Evolutionary conservation across 2,888 invertebrate genomes (phyloP).

Genomic region (Dicyrtoma fusca): DNA sequence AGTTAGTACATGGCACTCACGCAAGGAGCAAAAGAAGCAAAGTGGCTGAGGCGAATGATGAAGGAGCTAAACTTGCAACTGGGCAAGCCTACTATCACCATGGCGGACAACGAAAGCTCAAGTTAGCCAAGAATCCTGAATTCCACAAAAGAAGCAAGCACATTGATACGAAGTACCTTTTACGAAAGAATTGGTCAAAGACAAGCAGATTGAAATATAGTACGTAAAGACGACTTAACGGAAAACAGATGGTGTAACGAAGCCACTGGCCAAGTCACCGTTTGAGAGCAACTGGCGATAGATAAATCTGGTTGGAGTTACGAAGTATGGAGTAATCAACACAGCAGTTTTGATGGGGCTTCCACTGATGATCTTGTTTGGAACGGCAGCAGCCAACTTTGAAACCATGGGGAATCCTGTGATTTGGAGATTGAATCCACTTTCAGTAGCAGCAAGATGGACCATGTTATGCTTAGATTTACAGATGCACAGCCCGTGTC

Average conservation of each 20-base stretch:
- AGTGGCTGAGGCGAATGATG: slow-evolving; percentile 46
- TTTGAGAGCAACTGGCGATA: too few relatives aligned
- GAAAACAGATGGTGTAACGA: slow-evolving; percentile 24
- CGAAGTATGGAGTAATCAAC: too few relatives aligned
- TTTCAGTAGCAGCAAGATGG: too few relatives aligned
- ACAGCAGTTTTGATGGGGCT: too few relatives aligned
- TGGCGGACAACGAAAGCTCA: slow-evolving; percentile 49
- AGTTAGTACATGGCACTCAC: slow-evolving; percentile 49
- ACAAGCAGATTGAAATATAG: background rate
- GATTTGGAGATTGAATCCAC: too few relatives aligned
- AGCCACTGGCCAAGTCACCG: slow-evolving; percentile 5
- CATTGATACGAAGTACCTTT: slow-evolving; percentile 51
- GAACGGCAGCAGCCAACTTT: too few relatives aligned
- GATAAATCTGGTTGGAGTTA: too few relatives aligned
- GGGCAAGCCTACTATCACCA: background rate
- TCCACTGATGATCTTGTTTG: too few relatives aligned
- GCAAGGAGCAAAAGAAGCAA: slow-evolving; percentile 36
- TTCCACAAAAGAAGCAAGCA: slow-evolving; percentile 53
- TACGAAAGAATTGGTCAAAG: slow-evolving; percentile 10
- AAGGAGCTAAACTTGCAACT: slow-evolving; percentile 28
- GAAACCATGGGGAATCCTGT: too few relatives aligned
- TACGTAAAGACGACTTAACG: background rate
- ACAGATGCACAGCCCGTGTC: too few relatives aligned
- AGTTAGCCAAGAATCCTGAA: slow-evolving; percentile 49
- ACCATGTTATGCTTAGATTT: too few relatives aligned